Evolutionary conservation across 2,888 invertebrate species (phyloP).

Genomic region (Pelosia muscerda): DNA sequence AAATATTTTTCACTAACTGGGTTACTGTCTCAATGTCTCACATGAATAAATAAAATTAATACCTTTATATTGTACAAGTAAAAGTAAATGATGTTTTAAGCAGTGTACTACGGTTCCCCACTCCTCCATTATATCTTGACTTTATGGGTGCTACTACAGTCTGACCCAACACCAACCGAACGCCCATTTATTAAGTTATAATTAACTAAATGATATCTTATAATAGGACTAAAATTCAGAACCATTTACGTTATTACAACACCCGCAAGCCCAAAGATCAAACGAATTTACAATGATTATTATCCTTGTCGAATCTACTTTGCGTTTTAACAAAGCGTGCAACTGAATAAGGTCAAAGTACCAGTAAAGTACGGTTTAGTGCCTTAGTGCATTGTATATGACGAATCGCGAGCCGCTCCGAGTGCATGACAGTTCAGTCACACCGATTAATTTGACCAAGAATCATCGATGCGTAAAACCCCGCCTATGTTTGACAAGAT

Average conservation of each 20-base stretch:
- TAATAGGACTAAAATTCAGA: constrained; percentile 22
- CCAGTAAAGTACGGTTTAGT: constrained; percentile 48
- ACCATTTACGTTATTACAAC: constrained; percentile 25
- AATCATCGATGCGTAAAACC: constrained; percentile 52
- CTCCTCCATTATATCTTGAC: background rate
- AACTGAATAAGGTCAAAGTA: constrained; percentile 57
- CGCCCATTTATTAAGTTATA: background rate
- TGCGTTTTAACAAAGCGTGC: constrained; percentile 44
- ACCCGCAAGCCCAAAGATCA: constrained; percentile 37
- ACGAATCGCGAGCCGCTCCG: constrained; percentile 57
- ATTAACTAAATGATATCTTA: constrained; percentile 15
- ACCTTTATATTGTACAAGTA: too few species aligned
- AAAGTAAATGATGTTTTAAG: background rate
- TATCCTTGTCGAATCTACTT: constrained; percentile 44
- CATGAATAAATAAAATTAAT: background rate
- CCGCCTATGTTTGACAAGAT: constrained; percentile 46
- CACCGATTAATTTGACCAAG: constrained; percentile 57
- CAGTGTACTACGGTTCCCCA: background rate
- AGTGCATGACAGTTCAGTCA: constrained; percentile 66
- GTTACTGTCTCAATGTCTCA: too few species aligned
- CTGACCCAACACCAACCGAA: background rate
- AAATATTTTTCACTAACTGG: too few species aligned
- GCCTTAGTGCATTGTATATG: constrained; percentile 59
- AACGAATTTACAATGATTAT: constrained; percentile 36
- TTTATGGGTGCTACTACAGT: background rate